These are phyloP conservation scores for Cololabis saira DNA, from an alignment of 2,113 vertebrate genomes.

Conservation along the genomic window DNA sequence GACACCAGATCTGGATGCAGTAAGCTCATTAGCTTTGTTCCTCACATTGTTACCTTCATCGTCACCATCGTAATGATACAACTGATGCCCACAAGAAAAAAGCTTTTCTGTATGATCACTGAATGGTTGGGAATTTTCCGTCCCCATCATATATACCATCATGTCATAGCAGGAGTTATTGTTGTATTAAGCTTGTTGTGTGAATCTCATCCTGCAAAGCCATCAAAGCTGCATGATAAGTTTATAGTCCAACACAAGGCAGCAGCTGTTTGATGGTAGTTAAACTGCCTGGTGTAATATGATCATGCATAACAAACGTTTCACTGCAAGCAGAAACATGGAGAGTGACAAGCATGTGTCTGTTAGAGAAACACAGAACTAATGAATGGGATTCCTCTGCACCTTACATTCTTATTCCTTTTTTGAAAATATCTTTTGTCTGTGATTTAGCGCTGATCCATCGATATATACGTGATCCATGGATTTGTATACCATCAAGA, in stretches of 20 bases:
- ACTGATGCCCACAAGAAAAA: slow-evolving; percentile 16
- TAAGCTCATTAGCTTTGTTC: slow-evolving; percentile 16
- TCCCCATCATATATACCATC: slow-evolving; percentile 1
- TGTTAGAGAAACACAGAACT: slow-evolving; percentile 21
- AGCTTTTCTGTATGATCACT: not conserved
- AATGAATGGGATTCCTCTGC: slow-evolving; percentile 31
- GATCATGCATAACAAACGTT: slow-evolving; percentile 22
- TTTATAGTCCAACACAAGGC: slow-evolving; percentile 38
- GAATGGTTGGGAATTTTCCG: slow-evolving; percentile 10
- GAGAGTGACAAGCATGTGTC: slow-evolving; percentile 22
- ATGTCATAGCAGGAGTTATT: slow-evolving; percentile 5
- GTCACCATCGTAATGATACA: slow-evolving; percentile 50
- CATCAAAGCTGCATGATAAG: slow-evolving; percentile 36
- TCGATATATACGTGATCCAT: too few species aligned
- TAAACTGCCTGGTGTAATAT: slow-evolving; percentile 48
- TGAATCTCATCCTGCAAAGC: slow-evolving; percentile 27
- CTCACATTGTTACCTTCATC: slow-evolving; percentile 38
- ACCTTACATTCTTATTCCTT: slow-evolving; percentile 13
- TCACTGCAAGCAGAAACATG: slow-evolving; percentile 1
- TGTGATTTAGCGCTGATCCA: too few species aligned
- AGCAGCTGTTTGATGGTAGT: slow-evolving; percentile 57
- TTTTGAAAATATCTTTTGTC: slow-evolving; percentile 16
- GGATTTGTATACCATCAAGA: too few species aligned
- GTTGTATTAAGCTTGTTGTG: slow-evolving; percentile 30
- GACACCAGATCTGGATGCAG: not conserved